Percentiles rank a stretch among this genome's conserved stretches.
These are phyloP conservation scores for Sparidentex hasta DNA, from an alignment of 2,797 vertebrate genomes.

Conservation along the genomic window DNA sequence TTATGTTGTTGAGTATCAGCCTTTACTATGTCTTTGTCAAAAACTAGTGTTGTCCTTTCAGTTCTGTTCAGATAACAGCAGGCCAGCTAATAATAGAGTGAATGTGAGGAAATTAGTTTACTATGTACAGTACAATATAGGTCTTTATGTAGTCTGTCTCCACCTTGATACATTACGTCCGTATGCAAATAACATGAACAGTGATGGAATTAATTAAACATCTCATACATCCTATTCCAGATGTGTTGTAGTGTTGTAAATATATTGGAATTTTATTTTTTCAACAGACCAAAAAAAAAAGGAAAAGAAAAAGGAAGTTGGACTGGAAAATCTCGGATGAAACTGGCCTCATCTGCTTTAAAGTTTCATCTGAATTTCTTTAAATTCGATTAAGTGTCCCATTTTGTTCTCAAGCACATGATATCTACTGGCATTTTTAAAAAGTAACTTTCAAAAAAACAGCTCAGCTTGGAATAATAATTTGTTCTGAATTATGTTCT, in stretches of 20 bases:
- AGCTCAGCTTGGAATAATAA: not conserved
- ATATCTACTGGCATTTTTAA: not conserved
- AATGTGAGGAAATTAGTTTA: not conserved
- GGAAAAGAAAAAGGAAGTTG: not conserved
- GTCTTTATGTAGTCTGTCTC: not conserved
- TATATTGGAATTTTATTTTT: not conserved
- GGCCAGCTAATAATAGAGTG: not conserved
- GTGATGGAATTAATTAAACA: not conserved
- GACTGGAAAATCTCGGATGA: conserved; percentile 1
- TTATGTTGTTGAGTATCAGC: not conserved
- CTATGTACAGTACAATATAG: not conserved
- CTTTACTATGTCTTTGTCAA: not conserved
- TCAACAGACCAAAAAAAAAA: not conserved
- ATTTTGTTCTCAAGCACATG: conserved; percentile 14
- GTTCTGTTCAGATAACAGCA: not conserved
- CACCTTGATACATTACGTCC: not conserved
- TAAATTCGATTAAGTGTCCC: conserved; percentile 21
- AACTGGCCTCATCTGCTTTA: conserved; percentile 31
- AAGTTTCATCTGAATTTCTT: conserved; percentile 23
- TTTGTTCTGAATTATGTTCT: not conserved
- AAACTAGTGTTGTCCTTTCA: not conserved
- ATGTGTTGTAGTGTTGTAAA: not conserved
- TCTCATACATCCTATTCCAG: too few species aligned
- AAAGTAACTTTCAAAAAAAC: not conserved
- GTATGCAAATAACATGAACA: not conserved